Evolutionary conservation across 2,888 invertebrate species (phyloP).

Genomic region (Drosophila melanocephala): DNA sequence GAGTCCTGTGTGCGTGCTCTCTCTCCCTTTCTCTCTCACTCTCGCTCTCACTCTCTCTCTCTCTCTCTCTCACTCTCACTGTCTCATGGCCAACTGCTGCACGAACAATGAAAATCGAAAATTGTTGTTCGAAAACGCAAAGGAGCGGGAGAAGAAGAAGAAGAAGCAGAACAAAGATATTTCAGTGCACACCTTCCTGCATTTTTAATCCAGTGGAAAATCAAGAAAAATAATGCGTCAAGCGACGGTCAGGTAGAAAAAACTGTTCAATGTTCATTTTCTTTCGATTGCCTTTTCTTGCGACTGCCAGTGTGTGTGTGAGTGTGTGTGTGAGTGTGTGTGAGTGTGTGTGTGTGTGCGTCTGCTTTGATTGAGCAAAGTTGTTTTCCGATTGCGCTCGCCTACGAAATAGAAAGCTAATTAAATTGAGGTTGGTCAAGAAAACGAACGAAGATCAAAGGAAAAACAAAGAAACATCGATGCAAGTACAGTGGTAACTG

Average conservation of each 20-base stretch:
- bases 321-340: constrained; percentile 10
- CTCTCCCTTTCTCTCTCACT: not conserved
- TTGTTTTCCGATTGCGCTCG: constrained; percentile 38
- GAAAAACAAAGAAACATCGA: not conserved
- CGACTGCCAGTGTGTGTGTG: constrained; percentile 10
- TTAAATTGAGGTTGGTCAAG: constrained; percentile 68
- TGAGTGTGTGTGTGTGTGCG: constrained; percentile 26
- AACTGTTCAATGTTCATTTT: constrained; percentile 49
- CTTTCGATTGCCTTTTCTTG: constrained; percentile 45
- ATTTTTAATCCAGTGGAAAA: constrained; percentile 76
- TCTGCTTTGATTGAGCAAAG: constrained; percentile 50
- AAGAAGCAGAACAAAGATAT: constrained; percentile 44
- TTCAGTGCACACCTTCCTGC: constrained; percentile 66
- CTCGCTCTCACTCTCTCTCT: not conserved
- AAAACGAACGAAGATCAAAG: not conserved
- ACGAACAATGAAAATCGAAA: constrained; percentile 47
- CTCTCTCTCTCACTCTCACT: not conserved
- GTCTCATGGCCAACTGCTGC: constrained; percentile 22
- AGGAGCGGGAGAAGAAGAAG: constrained; percentile 13
- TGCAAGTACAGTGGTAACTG: constrained; percentile 3
- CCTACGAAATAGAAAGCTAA: constrained; percentile 64
- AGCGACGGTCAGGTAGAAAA: constrained; percentile 62
- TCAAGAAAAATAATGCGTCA: constrained; percentile 66
- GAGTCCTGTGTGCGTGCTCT: constrained; percentile 43
- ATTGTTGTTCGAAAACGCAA: constrained; percentile 34